Evolutionary conservation across 2,797 vertebrate genomes (phyloP), one percentile per base, ranked within the genome.

Genomic region (Urocyon cinereoargenteus): DNA sequence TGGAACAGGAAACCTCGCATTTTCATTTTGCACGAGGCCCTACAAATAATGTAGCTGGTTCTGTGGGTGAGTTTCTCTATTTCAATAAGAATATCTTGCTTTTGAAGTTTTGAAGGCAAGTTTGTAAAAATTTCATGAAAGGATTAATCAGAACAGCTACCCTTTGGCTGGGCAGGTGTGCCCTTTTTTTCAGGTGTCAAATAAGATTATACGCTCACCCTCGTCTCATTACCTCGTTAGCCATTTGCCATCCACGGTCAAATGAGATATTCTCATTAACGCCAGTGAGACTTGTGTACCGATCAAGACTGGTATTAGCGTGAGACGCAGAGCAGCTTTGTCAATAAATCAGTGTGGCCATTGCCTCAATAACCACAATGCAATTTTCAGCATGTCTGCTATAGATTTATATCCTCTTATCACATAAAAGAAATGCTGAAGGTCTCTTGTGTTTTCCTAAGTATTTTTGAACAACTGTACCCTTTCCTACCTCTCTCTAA

Each of bases 341-440:
- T 79, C 86, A 90, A 95, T 95, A 96, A 96, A 95, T 96, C 86
- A 94, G 22, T 82, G 40, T 51, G 28, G 68, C 72, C 85, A 93
- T 81, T 94, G 64, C 40, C 61, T 97, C 79, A 86, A 51, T 82
- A 96, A 36, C 73, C n/a, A 72, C 55, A 96, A 85, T 93, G 18
- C 18, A 86, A 96, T 97, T 97, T 97, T 78, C 15, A 78, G 85
- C 31, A 77, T 84, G 49, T 93, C 81, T 95, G 31, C 64, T 93
- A 36, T 5, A 77, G 91, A 91, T 97, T 96, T 97, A 93, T 85
- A 78, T 59, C 53, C 22, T 90, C 94, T 94, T 86, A 77, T 90
- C 86, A 62, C 61, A 85, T 45, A 96, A 91, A 95, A 62, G 55
- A 94, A 96, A 90, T n/a, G 53, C 34, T 75, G 61, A 11, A 61